A percentile compares a stretch with the other conserved stretches of the same genome.
Evolutionary conservation across 1,140 invertebrate species (phyloP).

Genomic region (Nixonia krombeini): DNA sequence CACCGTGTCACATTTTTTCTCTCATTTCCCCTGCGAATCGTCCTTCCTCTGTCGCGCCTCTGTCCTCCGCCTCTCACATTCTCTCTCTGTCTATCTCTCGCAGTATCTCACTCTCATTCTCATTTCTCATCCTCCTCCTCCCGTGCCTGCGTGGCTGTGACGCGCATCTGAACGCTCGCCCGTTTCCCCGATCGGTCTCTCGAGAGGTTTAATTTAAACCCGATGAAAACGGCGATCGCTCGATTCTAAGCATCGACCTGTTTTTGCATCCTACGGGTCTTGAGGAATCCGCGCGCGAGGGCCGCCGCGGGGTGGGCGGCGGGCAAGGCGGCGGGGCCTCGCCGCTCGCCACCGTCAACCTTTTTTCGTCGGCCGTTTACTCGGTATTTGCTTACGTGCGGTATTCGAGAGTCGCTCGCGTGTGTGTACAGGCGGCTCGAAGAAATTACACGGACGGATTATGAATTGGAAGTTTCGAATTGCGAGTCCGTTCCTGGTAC

Average conservation of each 20-base stretch:
- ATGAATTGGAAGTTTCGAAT: no score
- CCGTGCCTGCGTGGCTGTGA: neutral
- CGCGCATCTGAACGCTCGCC: slow-evolving; percentile 9
- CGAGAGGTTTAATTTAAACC: neutral
- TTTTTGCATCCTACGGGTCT: neutral
- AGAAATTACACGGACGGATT: no score
- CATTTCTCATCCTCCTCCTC: neutral
- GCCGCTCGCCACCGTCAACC: no score
- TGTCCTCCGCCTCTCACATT: neutral
- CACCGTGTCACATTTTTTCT: neutral
- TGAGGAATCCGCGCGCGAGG: neutral
- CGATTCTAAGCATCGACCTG: neutral
- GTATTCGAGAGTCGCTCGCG: no score
- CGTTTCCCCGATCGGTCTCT: neutral
- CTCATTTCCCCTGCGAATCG: no score
- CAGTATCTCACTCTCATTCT: no score
- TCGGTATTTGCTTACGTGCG: no score
- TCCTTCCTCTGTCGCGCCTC: neutral
- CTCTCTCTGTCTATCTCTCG: no score
- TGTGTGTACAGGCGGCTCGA: no score
- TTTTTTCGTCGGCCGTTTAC: no score
- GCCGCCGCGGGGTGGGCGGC: neutral
- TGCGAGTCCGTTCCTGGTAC: no score
- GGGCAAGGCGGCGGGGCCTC: no score
- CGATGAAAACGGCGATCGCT: neutral